Percentiles rank a stretch among this genome's conserved stretches.
These are phyloP conservation scores for Dendrolimus kikuchii DNA, from an alignment of 1,140 invertebrate species.

Conservation along the genomic window DNA sequence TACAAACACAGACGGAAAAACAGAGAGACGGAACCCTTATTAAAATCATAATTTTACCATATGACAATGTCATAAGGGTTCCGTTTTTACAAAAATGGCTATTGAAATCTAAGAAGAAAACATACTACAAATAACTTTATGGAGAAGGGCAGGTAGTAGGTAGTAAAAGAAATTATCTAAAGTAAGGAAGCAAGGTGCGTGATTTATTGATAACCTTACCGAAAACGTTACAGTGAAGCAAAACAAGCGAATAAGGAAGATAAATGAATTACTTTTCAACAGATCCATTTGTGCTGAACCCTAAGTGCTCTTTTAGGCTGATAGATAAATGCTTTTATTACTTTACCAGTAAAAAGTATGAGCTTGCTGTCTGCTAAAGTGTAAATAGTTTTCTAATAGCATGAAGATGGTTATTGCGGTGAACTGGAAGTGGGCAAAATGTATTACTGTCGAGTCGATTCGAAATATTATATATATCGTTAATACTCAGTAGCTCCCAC, in stretches of 20 bases:
- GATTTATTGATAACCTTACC: slow-evolving; percentile 55
- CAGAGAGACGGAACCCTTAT: too few relatives aligned
- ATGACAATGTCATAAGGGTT: too few relatives aligned
- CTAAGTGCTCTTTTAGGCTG: slow-evolving; percentile 15
- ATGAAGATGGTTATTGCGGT: too few relatives aligned
- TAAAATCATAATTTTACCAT: too few relatives aligned
- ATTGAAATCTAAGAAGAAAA: slow-evolving; percentile 6
- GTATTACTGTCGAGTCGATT: too few relatives aligned
- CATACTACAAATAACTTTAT: slow-evolving; percentile 29
- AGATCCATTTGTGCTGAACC: slow-evolving; percentile 37
- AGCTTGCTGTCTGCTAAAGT: too few relatives aligned
- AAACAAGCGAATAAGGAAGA: slow-evolving; percentile 64
- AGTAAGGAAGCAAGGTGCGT: slow-evolving; percentile 51
- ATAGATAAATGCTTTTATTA: slow-evolving; percentile 8
- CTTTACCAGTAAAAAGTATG: slow-evolving; percentile 2
- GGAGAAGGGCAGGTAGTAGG: slow-evolving; percentile 27
- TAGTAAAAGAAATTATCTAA: slow-evolving; percentile 41
- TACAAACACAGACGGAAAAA: too few relatives aligned
- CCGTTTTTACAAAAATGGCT: too few relatives aligned
- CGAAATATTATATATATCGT: too few relatives aligned
- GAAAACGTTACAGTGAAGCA: slow-evolving; percentile 45
- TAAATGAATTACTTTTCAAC: slow-evolving; percentile 60
- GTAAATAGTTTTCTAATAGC: too few relatives aligned
- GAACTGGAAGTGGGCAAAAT: too few relatives aligned
- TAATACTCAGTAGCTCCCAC: too few relatives aligned